These are phyloP conservation scores for Heterochromis multidens DNA, from an alignment of 2,113 vertebrate genomes.

Conservation along the genomic window DNA sequence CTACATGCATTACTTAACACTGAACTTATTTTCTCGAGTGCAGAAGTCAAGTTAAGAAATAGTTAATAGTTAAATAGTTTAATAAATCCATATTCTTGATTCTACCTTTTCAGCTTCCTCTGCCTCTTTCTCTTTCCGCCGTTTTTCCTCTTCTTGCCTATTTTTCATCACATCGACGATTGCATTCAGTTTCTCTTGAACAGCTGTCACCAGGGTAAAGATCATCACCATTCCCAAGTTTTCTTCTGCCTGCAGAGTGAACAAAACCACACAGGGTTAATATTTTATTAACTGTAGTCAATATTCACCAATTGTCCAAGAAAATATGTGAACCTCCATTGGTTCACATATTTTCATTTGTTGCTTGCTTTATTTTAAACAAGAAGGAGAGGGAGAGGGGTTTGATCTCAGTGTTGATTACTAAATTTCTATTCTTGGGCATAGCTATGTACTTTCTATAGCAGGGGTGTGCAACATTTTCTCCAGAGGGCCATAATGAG, in stretches of 20 bases:
- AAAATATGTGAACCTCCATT: background rate
- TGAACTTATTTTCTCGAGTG: fast-evolving
- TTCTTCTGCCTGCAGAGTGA: constrained; percentile 83
- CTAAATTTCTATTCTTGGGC: background rate
- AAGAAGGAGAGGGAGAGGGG: background rate
- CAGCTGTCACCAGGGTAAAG: constrained; percentile 93
- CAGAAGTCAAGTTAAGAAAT: too few relatives aligned
- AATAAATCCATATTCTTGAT: fast-evolving
- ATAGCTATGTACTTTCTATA: too few relatives aligned
- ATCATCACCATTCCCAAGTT: constrained; percentile 99
- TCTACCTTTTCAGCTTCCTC: constrained; percentile 96
- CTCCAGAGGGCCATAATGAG: too few relatives aligned
- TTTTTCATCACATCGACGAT: constrained; percentile 93
- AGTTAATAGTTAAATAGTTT: too few relatives aligned
- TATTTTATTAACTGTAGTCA: background rate
- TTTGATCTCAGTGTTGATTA: fast-evolving
- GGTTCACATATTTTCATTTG: background rate
- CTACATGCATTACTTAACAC: fast-evolving
- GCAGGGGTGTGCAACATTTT: too few relatives aligned
- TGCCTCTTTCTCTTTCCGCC: constrained; percentile 85
- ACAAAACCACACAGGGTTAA: background rate
- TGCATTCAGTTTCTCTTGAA: constrained; percentile 96
- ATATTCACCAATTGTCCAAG: background rate
- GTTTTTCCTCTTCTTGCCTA: constrained; percentile 89
- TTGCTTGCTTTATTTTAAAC: background rate